Conservation (phyloP, 2,113 vertebrate species). For the Ariopsis seemanni region DNA sequence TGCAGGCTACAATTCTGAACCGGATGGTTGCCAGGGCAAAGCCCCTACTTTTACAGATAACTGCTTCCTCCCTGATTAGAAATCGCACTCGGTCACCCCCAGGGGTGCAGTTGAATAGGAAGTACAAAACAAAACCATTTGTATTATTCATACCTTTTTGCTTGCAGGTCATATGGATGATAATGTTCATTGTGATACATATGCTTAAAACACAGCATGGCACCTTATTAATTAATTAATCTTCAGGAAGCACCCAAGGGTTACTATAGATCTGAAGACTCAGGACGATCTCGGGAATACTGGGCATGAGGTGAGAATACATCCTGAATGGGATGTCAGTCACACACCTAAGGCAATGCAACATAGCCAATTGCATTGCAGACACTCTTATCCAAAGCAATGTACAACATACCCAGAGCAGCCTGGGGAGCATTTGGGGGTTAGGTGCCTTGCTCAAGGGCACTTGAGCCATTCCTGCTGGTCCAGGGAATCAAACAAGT, state of each 20-base stretch:
- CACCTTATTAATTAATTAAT: not conserved
- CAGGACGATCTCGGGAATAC: not conserved
- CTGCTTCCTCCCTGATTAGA: constrained; percentile 12
- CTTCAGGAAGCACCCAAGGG: not conserved
- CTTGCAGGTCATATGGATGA: constrained; percentile 1
- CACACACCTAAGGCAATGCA: not conserved
- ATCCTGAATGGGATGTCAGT: not conserved
- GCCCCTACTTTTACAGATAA: constrained; percentile 5
- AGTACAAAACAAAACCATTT: not conserved
- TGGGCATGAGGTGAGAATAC: not conserved
- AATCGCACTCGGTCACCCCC: not conserved
- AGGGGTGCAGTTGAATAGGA: not conserved
- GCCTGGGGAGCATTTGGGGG: no score
- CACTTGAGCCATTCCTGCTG: no score
- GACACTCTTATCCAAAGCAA: no score
- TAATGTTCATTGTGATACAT: not conserved
- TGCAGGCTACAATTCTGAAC: constrained; percentile 9
- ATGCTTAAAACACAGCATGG: not conserved
- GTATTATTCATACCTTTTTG: not conserved
- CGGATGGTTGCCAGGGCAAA: constrained; percentile 5
- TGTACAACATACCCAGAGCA: no score
- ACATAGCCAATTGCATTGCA: not conserved
- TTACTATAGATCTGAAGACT: not conserved
- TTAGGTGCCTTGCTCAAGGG: no score
- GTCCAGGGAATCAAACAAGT: no score